A percentile compares a stretch with the other conserved stretches of the same genome.
Evolutionary conservation across 2,888 invertebrate genomes (phyloP).

Genomic region (Scaptomyza flava): DNA sequence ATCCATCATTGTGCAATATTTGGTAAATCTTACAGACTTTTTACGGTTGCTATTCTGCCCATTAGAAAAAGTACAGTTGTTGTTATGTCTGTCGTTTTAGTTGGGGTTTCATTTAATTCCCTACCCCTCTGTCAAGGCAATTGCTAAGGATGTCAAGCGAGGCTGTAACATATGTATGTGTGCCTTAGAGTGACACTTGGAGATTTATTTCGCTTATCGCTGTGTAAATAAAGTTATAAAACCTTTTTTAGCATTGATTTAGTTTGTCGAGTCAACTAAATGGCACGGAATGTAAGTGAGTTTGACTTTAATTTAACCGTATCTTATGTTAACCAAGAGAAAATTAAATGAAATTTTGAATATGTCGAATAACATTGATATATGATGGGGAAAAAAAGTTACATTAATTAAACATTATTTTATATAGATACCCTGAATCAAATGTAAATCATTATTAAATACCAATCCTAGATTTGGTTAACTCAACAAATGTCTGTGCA

Average conservation of each 20-base stretch:
- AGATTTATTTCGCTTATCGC: slow-evolving; percentile 77
- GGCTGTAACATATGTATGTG: slow-evolving; percentile 62
- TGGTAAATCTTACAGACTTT: slow-evolving; percentile 77
- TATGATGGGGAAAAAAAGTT: too few species aligned
- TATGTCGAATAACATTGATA: too few species aligned
- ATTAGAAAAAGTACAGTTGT: slow-evolving; percentile 49
- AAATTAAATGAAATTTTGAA: background rate
- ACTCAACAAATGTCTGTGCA: too few species aligned
- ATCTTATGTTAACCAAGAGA: background rate
- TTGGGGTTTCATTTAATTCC: slow-evolving; percentile 38
- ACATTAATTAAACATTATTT: too few species aligned
- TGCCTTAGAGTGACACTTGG: slow-evolving; percentile 67
- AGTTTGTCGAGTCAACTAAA: slow-evolving; percentile 57
- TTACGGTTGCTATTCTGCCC: slow-evolving; percentile 50
- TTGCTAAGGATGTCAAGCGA: slow-evolving; percentile 39
- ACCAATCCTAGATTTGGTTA: too few species aligned
- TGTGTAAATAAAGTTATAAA: slow-evolving; percentile 75
- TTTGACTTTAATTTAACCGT: slow-evolving; percentile 32
- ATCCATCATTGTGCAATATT: slow-evolving; percentile 82
- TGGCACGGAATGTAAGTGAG: slow-evolving; percentile 47
- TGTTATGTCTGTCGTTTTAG: slow-evolving; percentile 52
- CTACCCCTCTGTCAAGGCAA: slow-evolving; percentile 14
- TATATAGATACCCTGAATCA: too few species aligned
- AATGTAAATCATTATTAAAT: too few species aligned
- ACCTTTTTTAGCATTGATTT: slow-evolving; percentile 52